Evolutionary conservation across 1,140 invertebrate species (phyloP).

Genomic region (Proales similis): DNA sequence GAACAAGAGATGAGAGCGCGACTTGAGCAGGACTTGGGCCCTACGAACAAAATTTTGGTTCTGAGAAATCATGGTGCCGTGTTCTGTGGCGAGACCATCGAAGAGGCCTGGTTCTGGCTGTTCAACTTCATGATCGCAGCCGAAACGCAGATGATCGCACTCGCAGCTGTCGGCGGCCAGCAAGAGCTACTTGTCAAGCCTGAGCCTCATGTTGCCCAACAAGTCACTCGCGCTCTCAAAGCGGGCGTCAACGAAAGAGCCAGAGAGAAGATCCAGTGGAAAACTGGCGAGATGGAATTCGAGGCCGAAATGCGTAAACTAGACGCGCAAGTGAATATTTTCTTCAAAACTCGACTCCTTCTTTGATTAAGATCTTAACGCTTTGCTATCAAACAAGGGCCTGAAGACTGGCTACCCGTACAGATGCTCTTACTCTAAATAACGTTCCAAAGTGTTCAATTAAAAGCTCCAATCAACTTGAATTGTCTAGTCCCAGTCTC

Average conservation of each 20-base stretch:
- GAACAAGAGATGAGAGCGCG: slow-evolving; percentile 79
- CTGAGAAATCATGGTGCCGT: slow-evolving; percentile 87
- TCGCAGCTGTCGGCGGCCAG: slow-evolving; percentile 4
- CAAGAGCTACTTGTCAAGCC: slow-evolving; percentile 19
- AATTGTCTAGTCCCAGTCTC: too few species aligned
- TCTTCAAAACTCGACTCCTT: too few species aligned
- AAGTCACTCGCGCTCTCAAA: slow-evolving; percentile 26
- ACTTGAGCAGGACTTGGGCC: slow-evolving; percentile 79
- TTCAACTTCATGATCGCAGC: slow-evolving; percentile 34
- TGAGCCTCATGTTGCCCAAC: not conserved
- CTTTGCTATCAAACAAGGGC: too few species aligned
- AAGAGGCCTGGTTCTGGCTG: slow-evolving; percentile 77
- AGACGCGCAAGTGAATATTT: slow-evolving; percentile 56
- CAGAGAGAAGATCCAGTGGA: slow-evolving; percentile 62
- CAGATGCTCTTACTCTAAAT: too few species aligned
- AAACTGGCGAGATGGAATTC: slow-evolving; percentile 88
- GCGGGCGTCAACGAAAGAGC: slow-evolving; percentile 41
- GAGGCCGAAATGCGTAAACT: slow-evolving; percentile 95
- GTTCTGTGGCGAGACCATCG: slow-evolving; percentile 87
- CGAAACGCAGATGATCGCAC: slow-evolving; percentile 9
- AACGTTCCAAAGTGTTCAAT: too few species aligned
- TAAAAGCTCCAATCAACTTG: too few species aligned
- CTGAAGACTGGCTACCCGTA: too few species aligned
- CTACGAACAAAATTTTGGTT: slow-evolving; percentile 76
- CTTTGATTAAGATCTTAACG: too few species aligned